These are phyloP conservation scores for Limnephilus marmoratus DNA, from an alignment of 2,888 invertebrate species.

Conservation along the genomic window DNA sequence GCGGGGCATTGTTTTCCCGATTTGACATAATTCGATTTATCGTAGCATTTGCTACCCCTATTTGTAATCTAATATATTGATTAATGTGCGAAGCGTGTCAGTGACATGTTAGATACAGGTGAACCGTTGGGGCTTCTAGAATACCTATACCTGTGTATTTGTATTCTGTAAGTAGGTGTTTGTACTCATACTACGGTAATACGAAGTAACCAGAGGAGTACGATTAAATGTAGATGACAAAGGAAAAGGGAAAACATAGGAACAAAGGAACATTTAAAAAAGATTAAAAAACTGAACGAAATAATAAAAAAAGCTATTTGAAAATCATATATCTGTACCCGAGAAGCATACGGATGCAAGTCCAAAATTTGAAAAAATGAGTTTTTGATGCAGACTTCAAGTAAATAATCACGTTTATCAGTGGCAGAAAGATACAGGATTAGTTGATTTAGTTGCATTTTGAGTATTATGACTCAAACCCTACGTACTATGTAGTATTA, in stretches of 20 bases:
- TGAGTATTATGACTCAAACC: too few species aligned
- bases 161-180: neutral
- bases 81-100: neutral
- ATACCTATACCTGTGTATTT: neutral
- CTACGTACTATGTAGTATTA: too few species aligned
- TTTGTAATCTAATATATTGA: neutral
- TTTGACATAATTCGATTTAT: neutral
- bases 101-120: slow-evolving; percentile 14
- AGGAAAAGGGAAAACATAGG: neutral
- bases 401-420: too few species aligned
- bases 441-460: too few species aligned
- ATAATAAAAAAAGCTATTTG: too few species aligned
- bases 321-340: too few species aligned
- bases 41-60: neutral
- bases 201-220: neutral
- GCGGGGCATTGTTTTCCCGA: neutral
- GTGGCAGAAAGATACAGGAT: too few species aligned
- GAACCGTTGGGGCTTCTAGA: neutral
- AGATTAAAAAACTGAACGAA: too few species aligned
- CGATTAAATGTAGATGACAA: neutral
- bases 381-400: too few species aligned
- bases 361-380: too few species aligned
- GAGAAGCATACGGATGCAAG: too few species aligned
- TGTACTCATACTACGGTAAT: neutral
- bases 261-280: too few species aligned